Evolutionary conservation across 2,888 invertebrate genomes (phyloP), one percentile per base, ranked within the genome.

Genomic region (Oscheius sp.): DNA sequence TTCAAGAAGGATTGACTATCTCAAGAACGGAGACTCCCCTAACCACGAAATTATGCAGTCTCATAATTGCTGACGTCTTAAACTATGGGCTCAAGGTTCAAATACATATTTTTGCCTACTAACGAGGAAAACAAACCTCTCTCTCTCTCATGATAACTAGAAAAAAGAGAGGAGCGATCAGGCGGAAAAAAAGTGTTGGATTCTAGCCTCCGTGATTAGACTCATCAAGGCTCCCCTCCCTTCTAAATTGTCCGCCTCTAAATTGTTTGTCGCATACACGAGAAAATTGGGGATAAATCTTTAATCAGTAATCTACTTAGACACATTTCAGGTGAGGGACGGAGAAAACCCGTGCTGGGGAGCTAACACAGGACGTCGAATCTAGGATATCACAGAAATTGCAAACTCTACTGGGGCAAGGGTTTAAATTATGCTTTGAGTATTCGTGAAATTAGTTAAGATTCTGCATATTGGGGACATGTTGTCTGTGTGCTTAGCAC

Each of bases 401-500:
- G 7, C 42, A 42, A 5, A 42, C 42, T 42, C 42, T 42, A 42
- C 42, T 42, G 42, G 42, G 42, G 42, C 42, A 42, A 42, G 42
- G 7, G 21, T 21, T 21, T 7, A 42, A 42, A 58, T 58, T 58
- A 58, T 58, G 58, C 58, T 32, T 42, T 42, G 42, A 42, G 42
- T 42, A 42, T 42, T 42, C 42, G 42, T 42, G 4, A 42, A 42
- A 42, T 42, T 9, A 53, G 53, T n/a, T 13, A 53, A 53, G 21
- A 53, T 53, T n/a, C 21, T 21, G 7, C 3, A 53, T 53, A n/a
- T 53, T 53, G 3, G 11, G 21, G 2, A 53, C 3, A 53, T 53
- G n/a, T 53, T 21, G 3, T 13, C 53, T 53, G 21, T 53, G n/a
- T 53, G 3, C 50, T 66, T 51, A 68, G 29, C 55, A 68, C 68